These are phyloP conservation scores for Phyto melanocephala DNA, from an alignment of 2,888 invertebrate genomes.

Conservation along the genomic window DNA sequence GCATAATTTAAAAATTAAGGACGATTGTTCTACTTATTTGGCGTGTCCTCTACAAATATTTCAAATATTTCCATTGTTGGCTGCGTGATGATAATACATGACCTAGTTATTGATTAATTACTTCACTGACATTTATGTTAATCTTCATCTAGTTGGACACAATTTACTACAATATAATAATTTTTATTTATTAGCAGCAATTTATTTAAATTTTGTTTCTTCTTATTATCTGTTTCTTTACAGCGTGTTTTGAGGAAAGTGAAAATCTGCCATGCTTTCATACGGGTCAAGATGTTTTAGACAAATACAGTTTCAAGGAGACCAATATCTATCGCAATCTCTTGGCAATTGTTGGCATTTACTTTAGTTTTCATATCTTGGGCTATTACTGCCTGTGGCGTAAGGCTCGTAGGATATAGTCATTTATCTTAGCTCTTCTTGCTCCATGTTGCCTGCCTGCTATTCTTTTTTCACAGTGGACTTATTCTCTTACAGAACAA, in stretches of 20 bases:
- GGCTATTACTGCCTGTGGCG: slow-evolving; percentile 85
- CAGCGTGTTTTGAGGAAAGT: slow-evolving; percentile 83
- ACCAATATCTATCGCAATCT: slow-evolving; percentile 84
- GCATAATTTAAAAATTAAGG: no score
- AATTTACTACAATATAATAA: no score
- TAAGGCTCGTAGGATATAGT: slow-evolving; percentile 81
- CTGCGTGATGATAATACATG: no score
- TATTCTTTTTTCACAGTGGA: neutral
- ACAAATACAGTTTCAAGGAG: slow-evolving; percentile 85
- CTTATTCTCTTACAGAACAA: slow-evolving; percentile 18
- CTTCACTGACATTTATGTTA: neutral
- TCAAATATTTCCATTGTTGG: no score
- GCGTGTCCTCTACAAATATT: no score
- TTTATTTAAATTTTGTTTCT: neutral
- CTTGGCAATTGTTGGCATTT: slow-evolving; percentile 83
- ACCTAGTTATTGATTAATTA: no score
- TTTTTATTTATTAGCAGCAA: no score
- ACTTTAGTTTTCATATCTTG: slow-evolving; percentile 84
- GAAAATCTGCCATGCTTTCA: slow-evolving; percentile 85
- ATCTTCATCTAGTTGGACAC: no score
- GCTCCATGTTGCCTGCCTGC: no score
- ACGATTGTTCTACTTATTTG: no score
- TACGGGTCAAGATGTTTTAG: slow-evolving; percentile 86
- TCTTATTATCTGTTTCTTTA: slow-evolving; percentile 67
- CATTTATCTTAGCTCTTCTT: neutral